Percentiles rank a stretch among this genome's conserved stretches.
Evolutionary conservation across 2,888 invertebrate species (phyloP).

Genomic region (Ceriagrion tenellum): DNA sequence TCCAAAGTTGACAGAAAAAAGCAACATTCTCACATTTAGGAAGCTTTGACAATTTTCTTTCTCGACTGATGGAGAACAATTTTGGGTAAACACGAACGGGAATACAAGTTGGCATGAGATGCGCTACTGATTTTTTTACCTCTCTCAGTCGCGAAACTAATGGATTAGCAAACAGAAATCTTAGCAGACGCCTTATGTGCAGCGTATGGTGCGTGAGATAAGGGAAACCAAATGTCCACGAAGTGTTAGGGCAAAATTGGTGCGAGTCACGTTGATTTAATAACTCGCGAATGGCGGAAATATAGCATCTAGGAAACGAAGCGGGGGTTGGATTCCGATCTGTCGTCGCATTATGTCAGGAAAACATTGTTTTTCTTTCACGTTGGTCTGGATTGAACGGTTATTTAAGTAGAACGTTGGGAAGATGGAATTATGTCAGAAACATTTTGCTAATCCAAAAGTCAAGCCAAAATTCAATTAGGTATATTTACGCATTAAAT

Average conservation of each 20-base stretch:
- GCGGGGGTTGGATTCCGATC: too few relatives aligned
- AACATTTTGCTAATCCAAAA: too few relatives aligned
- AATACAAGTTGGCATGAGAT: neutral
- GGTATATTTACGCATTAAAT: too few relatives aligned
- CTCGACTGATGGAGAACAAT: neutral
- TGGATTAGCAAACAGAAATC: conserved; percentile 63
- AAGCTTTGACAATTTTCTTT: conserved; percentile 45
- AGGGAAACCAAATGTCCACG: neutral
- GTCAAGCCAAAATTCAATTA: too few relatives aligned
- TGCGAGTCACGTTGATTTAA: conserved; percentile 42
- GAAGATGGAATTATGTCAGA: too few relatives aligned
- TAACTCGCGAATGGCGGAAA: neutral
- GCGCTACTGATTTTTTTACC: conserved; percentile 45
- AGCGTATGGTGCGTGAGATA: conserved; percentile 58
- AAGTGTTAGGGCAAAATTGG: conserved; percentile 31
- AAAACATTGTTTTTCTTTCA: too few relatives aligned
- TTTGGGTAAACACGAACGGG: neutral
- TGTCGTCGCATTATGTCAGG: too few relatives aligned
- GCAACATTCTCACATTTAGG: conserved; percentile 43
- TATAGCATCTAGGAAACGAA: neutral
- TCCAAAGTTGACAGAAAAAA: neutral
- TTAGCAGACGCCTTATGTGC: conserved; percentile 49
- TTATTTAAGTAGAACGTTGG: too few relatives aligned
- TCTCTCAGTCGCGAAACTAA: conserved; percentile 47
- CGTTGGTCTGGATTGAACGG: too few relatives aligned